Evolutionary conservation across 2,888 invertebrate genomes (phyloP).

Genomic region (Axea sp.): DNA sequence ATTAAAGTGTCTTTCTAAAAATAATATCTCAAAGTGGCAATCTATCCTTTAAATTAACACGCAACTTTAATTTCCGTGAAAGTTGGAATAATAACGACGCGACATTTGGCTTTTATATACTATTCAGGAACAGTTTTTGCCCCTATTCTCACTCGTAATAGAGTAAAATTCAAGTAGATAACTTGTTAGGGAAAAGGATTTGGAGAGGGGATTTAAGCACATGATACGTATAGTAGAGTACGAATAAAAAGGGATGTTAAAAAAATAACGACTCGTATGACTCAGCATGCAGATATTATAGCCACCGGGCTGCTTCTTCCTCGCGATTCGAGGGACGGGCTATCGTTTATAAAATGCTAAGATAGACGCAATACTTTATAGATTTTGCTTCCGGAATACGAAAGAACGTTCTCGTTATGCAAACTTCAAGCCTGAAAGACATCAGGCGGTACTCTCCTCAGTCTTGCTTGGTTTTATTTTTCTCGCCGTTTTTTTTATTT

Average conservation of each 20-base stretch:
- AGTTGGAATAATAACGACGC: conserved; percentile 34
- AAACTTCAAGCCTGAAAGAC: conserved; percentile 31
- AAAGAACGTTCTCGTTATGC: conserved; percentile 32
- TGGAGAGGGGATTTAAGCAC: conserved; percentile 3
- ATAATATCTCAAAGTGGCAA: conserved; percentile 2
- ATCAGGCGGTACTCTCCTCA: conserved; percentile 15
- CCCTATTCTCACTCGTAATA: conserved; percentile 14
- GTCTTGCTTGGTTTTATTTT: conserved; percentile 27
- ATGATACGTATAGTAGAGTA: conserved; percentile 17
- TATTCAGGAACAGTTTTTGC: conserved; percentile 25
- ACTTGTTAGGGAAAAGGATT: conserved; percentile 2
- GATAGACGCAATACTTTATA: conserved; percentile 46
- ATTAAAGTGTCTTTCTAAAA: too few species aligned
- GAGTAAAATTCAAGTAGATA: conserved; percentile 38
- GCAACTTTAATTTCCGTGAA: conserved; percentile 28
- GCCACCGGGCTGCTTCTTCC: conserved; percentile 9
- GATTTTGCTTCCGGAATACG: conserved; percentile 39
- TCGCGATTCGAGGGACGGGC: conserved; percentile 18
- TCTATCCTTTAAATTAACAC: conserved; percentile 23
- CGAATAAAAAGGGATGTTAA: conserved; percentile 43
- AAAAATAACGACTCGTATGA: conserved; percentile 34
- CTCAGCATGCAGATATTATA: conserved; percentile 30
- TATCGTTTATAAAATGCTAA: conserved; percentile 35
- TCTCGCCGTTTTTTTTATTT: conserved; percentile 1
- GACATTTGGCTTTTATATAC: conserved; percentile 38